phyloP scores from a whole-genome alignment of 30 jellyfish, hydroid and myxozoan genomes.

The Chrysaora quinquecirrha region DNA sequence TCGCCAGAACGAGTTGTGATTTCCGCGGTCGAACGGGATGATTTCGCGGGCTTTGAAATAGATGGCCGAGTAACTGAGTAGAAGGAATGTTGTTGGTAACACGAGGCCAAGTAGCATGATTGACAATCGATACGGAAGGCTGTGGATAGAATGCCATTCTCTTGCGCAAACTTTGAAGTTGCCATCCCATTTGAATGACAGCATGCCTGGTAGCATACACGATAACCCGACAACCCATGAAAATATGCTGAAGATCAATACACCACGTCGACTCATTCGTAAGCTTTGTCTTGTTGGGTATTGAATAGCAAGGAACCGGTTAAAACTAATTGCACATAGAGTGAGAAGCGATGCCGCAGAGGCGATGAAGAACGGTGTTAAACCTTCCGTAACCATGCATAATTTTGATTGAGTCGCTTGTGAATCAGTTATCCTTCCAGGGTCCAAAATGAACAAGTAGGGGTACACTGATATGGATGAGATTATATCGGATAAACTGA shows the following conservation, averaged over 20 bases:
- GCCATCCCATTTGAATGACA: slow-evolving; percentile 70
- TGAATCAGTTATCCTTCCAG: slow-evolving; percentile 34
- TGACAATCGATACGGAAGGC: slow-evolving; percentile 64
- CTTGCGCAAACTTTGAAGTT: slow-evolving; percentile 65
- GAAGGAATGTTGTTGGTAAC: slow-evolving; percentile 70
- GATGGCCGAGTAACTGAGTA: slow-evolving; percentile 79
- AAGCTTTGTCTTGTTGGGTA: slow-evolving; percentile 75
- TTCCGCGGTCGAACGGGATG: slow-evolving; percentile 40
- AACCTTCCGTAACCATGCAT: slow-evolving; percentile 88
- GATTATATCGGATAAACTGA: slow-evolving; percentile 77
- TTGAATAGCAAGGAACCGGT: slow-evolving; percentile 81
- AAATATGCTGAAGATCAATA: slow-evolving; percentile 35
- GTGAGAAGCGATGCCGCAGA: slow-evolving; percentile 87
- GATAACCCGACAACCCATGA: slow-evolving; percentile 69
- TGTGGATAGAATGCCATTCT: slow-evolving; percentile 57
- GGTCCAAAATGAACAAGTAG: slow-evolving; percentile 70
- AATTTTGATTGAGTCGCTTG: slow-evolving; percentile 17
- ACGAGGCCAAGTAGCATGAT: slow-evolving; percentile 72
- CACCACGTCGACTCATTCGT: slow-evolving; percentile 75
- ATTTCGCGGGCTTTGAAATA: slow-evolving; percentile 59
- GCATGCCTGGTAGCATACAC: slow-evolving; percentile 81
- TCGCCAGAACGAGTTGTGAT: slow-evolving; percentile 24
- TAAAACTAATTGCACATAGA: slow-evolving; percentile 83
- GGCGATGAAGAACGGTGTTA: slow-evolving; percentile 74
- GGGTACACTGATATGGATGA: slow-evolving; percentile 67